phyloP scores from a whole-genome alignment of 2,888 invertebrate species.

The Erynnis tages region DNA sequence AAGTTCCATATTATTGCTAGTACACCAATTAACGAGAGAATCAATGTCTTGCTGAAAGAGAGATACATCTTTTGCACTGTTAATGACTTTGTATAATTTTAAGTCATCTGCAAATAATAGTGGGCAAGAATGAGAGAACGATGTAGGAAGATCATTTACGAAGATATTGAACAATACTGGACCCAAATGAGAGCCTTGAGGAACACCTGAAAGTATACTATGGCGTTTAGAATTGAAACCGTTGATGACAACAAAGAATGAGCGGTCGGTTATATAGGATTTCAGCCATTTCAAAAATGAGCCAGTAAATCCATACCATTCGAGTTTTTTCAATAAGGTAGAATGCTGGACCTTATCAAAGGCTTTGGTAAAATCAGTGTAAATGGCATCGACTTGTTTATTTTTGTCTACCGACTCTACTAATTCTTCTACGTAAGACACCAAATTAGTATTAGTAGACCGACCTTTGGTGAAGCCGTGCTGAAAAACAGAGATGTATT shows the following conservation, averaged over 20 bases:
- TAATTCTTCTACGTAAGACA: neutral
- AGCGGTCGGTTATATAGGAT: slow-evolving; percentile 18
- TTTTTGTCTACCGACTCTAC: slow-evolving; percentile 13
- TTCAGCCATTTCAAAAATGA: slow-evolving; percentile 15
- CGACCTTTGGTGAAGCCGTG: slow-evolving; percentile 31
- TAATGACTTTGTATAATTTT: too few relatives aligned
- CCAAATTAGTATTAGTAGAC: slow-evolving; percentile 29
- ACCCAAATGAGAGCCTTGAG: slow-evolving; percentile 5
- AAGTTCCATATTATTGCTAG: too few relatives aligned
- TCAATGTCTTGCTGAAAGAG: too few relatives aligned
- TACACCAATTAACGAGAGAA: too few relatives aligned
- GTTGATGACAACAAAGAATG: slow-evolving; percentile 25
- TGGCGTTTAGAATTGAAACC: slow-evolving; percentile 19
- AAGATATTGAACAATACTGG: slow-evolving; percentile 5
- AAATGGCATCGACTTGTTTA: slow-evolving; percentile 22
- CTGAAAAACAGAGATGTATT: slow-evolving; percentile 21
- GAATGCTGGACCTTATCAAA: slow-evolving; percentile 26
- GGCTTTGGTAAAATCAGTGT: slow-evolving; percentile 24
- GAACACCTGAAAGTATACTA: neutral
- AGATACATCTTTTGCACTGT: too few relatives aligned
- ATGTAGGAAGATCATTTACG: too few relatives aligned
- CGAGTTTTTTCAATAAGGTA: slow-evolving; percentile 1
- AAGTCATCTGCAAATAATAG: too few relatives aligned
- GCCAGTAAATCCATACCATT: slow-evolving; percentile 23
- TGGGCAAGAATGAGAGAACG: too few relatives aligned